These are phyloP conservation scores for Cygnus olor DNA, from an alignment of 2,797 vertebrate species.

Conservation along the genomic window DNA sequence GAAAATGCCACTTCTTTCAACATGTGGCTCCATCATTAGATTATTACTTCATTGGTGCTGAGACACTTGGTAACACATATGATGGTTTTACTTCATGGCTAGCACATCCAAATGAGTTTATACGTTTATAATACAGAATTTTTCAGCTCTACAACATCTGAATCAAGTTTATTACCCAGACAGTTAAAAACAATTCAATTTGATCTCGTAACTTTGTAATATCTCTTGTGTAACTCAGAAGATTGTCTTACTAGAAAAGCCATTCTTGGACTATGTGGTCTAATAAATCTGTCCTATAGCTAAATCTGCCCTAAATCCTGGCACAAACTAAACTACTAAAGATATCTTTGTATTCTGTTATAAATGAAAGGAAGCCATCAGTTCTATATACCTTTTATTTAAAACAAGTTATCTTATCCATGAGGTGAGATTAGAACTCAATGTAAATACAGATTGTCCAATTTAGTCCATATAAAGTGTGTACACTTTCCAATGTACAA, in stretches of 20 bases:
- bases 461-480: background rate
- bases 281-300: background rate
- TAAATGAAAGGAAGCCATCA: background rate
- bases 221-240: background rate
- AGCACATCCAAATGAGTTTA: background rate
- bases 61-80: background rate
- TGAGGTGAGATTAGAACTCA: background rate
- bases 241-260: background rate
- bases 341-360: background rate
- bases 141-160: background rate
- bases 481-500: background rate
- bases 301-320: background rate
- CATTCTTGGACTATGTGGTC: background rate
- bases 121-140: background rate
- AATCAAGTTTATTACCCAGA: background rate
- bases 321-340: background rate
- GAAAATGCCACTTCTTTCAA: background rate
- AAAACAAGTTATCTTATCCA: background rate
- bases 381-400: background rate
- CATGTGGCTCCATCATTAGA: background rate
- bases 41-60: background rate
- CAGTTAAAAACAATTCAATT: background rate
- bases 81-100: background rate
- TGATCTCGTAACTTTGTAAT: background rate
- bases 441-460: background rate